phyloP scores from a whole-genome alignment of 2,113 vertebrate genomes.

The Brachirus orientalis region DNA sequence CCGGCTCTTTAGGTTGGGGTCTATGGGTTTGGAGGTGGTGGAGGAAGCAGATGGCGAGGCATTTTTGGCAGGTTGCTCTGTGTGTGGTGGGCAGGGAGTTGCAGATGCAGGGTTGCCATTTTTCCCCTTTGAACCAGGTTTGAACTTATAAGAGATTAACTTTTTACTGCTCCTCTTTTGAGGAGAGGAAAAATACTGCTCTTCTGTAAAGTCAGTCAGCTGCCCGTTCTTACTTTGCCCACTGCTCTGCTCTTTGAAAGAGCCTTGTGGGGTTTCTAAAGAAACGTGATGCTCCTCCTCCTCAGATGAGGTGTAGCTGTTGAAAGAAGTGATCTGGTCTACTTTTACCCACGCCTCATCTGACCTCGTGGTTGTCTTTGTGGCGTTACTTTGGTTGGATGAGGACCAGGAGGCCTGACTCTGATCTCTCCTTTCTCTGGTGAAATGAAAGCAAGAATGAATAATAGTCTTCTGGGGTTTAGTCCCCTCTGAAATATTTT shows the following conservation, averaged over 20 bases:
- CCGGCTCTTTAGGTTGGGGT: conserved; percentile 89
- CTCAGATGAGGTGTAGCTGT: conserved; percentile 91
- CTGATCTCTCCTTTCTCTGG: conserved; percentile 83
- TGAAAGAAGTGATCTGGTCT: conserved; percentile 89
- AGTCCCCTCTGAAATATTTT: conserved; percentile 78
- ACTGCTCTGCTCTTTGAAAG: conserved; percentile 83
- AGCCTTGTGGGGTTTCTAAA: conserved; percentile 84
- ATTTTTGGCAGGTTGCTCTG: conserved; percentile 77
- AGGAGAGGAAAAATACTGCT: conserved; percentile 85
- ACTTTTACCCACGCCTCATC: conserved; percentile 86
- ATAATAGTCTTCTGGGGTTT: conserved; percentile 87
- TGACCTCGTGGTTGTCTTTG: conserved; percentile 82
- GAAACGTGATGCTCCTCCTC: conserved; percentile 87
- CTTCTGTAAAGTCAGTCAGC: conserved; percentile 81
- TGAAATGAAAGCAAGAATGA: conserved; percentile 90
- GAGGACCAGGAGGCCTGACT: conserved; percentile 95
- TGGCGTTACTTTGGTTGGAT: conserved; percentile 88
- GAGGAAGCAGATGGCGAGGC: conserved; percentile 82
- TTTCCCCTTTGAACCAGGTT: conserved; percentile 86
- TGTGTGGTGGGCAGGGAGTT: conserved; percentile 80
- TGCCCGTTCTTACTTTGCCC: conserved; percentile 71
- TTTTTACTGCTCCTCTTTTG: conserved; percentile 86
- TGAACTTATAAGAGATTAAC: conserved; percentile 91
- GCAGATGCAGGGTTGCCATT: conserved; percentile 81
- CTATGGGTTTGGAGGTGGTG: conserved; percentile 85